phyloP scores from a whole-genome alignment of 2,888 invertebrate genomes.

The Hirtodrosophila alboralis region DNA sequence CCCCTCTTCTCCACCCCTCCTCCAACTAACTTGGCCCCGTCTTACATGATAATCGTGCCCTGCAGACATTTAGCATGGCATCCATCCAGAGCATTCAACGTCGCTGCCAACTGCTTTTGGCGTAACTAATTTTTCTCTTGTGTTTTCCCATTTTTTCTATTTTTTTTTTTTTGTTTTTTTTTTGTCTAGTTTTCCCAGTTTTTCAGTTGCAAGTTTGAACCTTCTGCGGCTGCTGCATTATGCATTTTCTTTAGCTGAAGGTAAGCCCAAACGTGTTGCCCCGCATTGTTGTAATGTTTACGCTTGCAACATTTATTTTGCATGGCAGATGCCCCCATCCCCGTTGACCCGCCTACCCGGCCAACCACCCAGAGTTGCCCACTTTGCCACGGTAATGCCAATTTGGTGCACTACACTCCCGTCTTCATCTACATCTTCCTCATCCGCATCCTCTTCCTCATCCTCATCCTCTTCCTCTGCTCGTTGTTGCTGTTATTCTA shows the following conservation, averaged over 20 bases:
- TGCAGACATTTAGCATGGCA: conserved; percentile 72
- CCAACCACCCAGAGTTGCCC: conserved; percentile 12
- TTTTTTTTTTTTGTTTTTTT: conserved; percentile 33
- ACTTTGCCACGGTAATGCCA: conserved; percentile 64
- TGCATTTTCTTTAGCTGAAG: conserved; percentile 50
- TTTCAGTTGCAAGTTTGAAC: conserved; percentile 28
- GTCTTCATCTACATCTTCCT: conserved; percentile 1
- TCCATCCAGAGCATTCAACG: conserved; percentile 48
- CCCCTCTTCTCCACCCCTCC: too few relatives aligned
- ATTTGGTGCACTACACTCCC: conserved; percentile 72
- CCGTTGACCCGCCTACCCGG: background rate
- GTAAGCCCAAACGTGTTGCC: conserved; percentile 37
- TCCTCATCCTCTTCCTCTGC: background rate
- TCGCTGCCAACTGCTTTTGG: conserved; percentile 67
- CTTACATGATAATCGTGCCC: conserved; percentile 75
- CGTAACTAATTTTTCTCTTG: conserved; percentile 77
- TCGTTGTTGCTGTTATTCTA: conserved; percentile 43
- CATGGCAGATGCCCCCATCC: conserved; percentile 55
- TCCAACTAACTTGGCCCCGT: conserved; percentile 14
- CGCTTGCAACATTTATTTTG: conserved; percentile 78
- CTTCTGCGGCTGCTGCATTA: conserved; percentile 57
- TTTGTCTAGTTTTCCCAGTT: conserved; percentile 4
- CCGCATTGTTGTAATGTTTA: conserved; percentile 70
- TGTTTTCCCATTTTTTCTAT: conserved; percentile 56
- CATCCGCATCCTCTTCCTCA: background rate